These are phyloP conservation scores for Papilio gigon DNA, from an alignment of 2,888 invertebrate species.

Conservation along the genomic window DNA sequence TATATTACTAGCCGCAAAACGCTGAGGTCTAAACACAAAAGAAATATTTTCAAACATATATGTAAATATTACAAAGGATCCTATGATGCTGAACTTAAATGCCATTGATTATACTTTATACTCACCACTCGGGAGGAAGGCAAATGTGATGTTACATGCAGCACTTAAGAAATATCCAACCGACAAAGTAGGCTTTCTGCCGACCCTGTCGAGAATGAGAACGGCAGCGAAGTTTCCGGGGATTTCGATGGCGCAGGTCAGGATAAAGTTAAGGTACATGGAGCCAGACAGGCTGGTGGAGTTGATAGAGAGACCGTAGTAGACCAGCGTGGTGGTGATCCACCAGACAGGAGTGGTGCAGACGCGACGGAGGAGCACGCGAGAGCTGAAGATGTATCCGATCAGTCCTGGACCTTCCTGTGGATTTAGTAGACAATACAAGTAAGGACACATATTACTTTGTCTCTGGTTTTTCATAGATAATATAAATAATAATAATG, in stretches of 20 bases:
- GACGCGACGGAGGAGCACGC: conserved; percentile 79
- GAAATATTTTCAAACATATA: not conserved
- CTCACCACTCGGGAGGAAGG: conserved; percentile 80
- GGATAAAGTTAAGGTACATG: conserved; percentile 87
- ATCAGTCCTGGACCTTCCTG: conserved; percentile 50
- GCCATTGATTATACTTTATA: conserved; percentile 21
- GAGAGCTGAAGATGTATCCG: conserved; percentile 72
- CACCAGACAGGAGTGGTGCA: conserved; percentile 88
- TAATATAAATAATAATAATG: no score
- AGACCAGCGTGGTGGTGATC: conserved; percentile 90
- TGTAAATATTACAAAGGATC: not conserved
- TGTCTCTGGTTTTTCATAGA: no score
- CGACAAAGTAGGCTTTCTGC: conserved; percentile 83
- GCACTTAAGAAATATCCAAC: conserved; percentile 84
- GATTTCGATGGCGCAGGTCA: conserved; percentile 85
- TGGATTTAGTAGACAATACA: not conserved
- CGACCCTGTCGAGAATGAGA: conserved; percentile 83
- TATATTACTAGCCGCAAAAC: conserved; percentile 74
- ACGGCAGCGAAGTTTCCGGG: conserved; percentile 86
- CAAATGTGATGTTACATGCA: conserved; percentile 67
- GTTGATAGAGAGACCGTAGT: conserved; percentile 90
- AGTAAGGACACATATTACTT: not conserved
- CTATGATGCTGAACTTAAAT: no score
- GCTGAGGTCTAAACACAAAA: conserved; percentile 54
- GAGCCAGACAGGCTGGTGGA: conserved; percentile 88